These are phyloP conservation scores for Strongylocentrotus purpuratus DNA, from an alignment of 35 echinoderm and acorn worm genomes.

Conservation along the genomic window DNA sequence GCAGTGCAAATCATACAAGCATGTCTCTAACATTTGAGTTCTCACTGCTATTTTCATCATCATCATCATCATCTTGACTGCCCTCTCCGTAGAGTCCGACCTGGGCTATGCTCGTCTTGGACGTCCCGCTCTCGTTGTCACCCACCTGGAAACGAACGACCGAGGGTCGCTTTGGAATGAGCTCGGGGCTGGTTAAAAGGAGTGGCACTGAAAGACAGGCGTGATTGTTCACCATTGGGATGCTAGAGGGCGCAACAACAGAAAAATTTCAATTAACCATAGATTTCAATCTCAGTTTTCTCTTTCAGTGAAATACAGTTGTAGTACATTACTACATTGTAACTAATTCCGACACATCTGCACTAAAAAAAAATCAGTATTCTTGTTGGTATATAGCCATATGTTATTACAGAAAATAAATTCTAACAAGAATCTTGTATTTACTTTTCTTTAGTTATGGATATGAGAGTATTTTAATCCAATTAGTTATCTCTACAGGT, in stretches of 20 bases:
- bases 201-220: neutral
- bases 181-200: neutral
- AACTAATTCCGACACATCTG: too few species aligned
- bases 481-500: too few species aligned
- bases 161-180: slow-evolving; percentile 18
- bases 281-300: neutral
- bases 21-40: neutral
- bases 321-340: too few species aligned
- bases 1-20: neutral
- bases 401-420: too few species aligned
- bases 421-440: too few species aligned
- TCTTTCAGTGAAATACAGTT: too few species aligned
- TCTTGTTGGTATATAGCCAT: too few species aligned
- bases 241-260: neutral
- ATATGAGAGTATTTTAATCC: too few species aligned
- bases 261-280: neutral
- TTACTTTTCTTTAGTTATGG: too few species aligned
- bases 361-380: too few species aligned
- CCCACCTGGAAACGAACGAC: slow-evolving; percentile 43
- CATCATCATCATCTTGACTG: slow-evolving; percentile 30
- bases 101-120: slow-evolving; percentile 10
- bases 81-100: slow-evolving; percentile 8
- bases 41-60: slow-evolving; percentile 40
- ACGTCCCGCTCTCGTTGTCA: slow-evolving; percentile 22
- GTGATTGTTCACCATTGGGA: neutral